A percentile compares a stretch with the other conserved stretches of the same genome.
phyloP scores from a whole-genome alignment of 2,113 vertebrate species.

The Herpailurus yagouaroundi region DNA sequence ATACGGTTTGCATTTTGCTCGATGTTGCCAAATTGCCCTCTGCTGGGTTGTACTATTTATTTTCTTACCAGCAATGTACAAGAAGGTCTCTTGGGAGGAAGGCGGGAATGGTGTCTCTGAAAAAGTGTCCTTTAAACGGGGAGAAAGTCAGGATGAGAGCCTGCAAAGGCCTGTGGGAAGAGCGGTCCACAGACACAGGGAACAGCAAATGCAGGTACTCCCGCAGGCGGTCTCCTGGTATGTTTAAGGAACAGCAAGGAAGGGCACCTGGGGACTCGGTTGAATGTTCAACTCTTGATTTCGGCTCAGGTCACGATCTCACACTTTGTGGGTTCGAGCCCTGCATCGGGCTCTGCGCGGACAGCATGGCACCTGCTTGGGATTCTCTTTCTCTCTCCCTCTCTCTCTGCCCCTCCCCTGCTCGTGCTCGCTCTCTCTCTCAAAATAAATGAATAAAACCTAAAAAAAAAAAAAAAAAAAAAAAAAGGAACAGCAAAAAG shows the following conservation, averaged over 20 bases:
- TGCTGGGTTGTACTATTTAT: background rate
- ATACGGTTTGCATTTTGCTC: background rate
- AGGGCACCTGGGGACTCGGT: background rate
- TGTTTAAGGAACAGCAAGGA: background rate
- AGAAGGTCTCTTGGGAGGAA: background rate
- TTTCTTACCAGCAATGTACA: background rate
- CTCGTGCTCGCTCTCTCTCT: no score
- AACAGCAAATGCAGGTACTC: background rate
- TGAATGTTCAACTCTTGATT: no score
- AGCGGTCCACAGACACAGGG: background rate
- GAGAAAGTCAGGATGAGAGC: no score
- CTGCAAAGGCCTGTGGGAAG: background rate
- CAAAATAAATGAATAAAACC: no score
- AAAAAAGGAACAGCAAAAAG: background rate
- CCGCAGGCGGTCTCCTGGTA: background rate
- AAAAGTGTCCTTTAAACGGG: background rate
- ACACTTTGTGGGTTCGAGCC: no score
- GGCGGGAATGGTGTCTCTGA: background rate
- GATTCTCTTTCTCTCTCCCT: no score
- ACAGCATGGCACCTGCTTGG: no score
- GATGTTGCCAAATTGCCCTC: background rate
- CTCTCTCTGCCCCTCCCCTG: no score
- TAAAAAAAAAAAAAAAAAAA: no score
- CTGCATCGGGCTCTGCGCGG: no score
- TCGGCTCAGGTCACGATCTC: no score